Base-by-base conservation (phyloP, 2,797 vertebrate species). In the Erethizon dorsatum region DNA sequence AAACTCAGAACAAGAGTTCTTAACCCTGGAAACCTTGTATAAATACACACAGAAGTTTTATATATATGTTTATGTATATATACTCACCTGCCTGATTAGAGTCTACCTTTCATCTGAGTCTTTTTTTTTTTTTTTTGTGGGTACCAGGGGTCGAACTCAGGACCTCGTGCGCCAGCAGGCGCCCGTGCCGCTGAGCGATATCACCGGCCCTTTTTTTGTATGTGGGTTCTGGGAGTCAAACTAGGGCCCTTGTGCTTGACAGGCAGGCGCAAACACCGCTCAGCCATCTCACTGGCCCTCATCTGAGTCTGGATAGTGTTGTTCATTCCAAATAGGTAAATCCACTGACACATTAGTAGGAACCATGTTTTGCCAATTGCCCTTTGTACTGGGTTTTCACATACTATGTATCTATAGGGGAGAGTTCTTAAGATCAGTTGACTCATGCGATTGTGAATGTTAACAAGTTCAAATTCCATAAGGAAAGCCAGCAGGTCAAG, bases 1-100 rank as follows among this genome's bases (percentile, higher is more conserved):
- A 95, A 82, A 97, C 56, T 22, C 73, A 90, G 37, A 96, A 54
- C 37, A 93, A 92, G 24, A 22, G 5, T 87, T 83, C 50, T 96
- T 94, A 86, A 94, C 78, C 41, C 41, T 33, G 1, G 20, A 18
- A 0, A 90, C 20, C 24, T 59, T 83, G 12, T 14, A 61, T 79
- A 56, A 89, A 90, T 80, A 80, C 26, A 2, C 67, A 69, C 90
- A 33, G 5, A 96, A 94, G 73, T 73, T 41, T 73, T 90, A 37
- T 80, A 88, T 54, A 11, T 80, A 45, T 95, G n/a, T 45, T 17
- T 47, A 57, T 18, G 5, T 37, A 57, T 90, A 41, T 82, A 87
- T 52, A 12, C 37, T 85, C 5, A 83, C 77, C 90, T 94, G 82
- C 41, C 65, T 61, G 6, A 7, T 31, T 61, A 91, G 6, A 86